A percentile compares a stretch with the other conserved stretches of the same genome.
Conservation (phyloP, 2,888 invertebrate species). For the Steinernema hermaphroditum region DNA sequence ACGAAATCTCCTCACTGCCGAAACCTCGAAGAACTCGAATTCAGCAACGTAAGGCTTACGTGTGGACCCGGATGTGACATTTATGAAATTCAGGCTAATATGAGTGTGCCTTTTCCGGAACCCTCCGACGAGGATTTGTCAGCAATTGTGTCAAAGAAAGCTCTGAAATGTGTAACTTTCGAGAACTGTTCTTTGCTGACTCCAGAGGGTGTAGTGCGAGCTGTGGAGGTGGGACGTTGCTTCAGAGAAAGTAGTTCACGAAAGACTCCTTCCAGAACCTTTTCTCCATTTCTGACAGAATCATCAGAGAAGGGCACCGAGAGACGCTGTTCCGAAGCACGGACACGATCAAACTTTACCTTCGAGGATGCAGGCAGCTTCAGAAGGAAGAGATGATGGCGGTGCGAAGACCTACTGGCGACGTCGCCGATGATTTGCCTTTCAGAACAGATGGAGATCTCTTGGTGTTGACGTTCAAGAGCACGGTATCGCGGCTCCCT, state of each 20-base stretch:
- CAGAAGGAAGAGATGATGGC: not conserved
- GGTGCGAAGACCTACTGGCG: not conserved
- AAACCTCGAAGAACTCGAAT: not conserved
- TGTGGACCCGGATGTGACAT: too few relatives aligned
- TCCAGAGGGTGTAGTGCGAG: not conserved
- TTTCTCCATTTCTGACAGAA: not conserved
- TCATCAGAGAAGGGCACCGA: too few relatives aligned
- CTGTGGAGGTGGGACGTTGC: not conserved
- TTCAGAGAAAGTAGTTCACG: too few relatives aligned
- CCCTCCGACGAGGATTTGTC: not conserved
- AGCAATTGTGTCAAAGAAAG: not conserved
- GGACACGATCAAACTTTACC: not conserved
- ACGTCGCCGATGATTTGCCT: slow-evolving; percentile 1
- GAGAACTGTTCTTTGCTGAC: not conserved
- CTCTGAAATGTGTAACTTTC: not conserved
- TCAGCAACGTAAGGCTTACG: not conserved
- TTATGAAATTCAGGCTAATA: too few relatives aligned
- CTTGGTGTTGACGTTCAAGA: slow-evolving; percentile 5
- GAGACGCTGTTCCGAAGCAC: not conserved
- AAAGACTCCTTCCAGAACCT: not conserved
- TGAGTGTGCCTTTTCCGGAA: too few relatives aligned
- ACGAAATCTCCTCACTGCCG: not conserved
- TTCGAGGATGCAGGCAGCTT: not conserved
- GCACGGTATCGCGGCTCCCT: not conserved
- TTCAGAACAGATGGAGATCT: not conserved